Evolutionary conservation across 2,888 invertebrate species (phyloP), one percentile per base, ranked within the genome.

Genomic region (Cheilosia grossa): DNA sequence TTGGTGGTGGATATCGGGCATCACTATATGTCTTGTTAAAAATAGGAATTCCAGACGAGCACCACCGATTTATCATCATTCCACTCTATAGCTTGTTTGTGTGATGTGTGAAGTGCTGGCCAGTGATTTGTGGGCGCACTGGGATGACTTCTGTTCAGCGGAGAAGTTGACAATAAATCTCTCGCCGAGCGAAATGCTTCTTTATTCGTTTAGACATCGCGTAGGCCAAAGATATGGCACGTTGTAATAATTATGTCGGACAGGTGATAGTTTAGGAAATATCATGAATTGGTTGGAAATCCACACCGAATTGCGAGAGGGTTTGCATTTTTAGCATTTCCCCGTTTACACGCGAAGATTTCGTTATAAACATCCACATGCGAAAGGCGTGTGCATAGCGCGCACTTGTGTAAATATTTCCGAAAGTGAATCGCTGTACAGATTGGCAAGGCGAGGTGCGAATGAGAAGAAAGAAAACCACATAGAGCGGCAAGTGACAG

Each of bases 91-190:
- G 19, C 19, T 47, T 9, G 42, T 51, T 40, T 72, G 30, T 67
- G 53, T 66, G 56, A 51, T 66, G 73, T 77, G 70, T 67, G 54
- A 56, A 54, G 58, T 66, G 66, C n/a, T 58, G 72, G 67, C 63
- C 79, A 69, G 69, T 79, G 79, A 83, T 83, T 83, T 83, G 79
- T 83, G 79, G 69, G 59, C 66, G 49, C 72, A 37, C 19, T 44
- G 24, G 17, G 59, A 21, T 21, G 24, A 24, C 51, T 51, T 24
- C 51, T 21, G 17, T 17, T 33, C 56, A 44, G 17, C 77, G 40
- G 10, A 51, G 17, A 67, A 54, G 67, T 67, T 54, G 54, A 44
- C 54, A 67, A 67, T 67, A 54, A 67, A 67, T 67, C 67, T 54
- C 27, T 13, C 10, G 27, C 10, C 10, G 27, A 61, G 27, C 13